phyloP scores from a whole-genome alignment of 30 jellyfish, hydroid and myxozoan species.

The Turritopsis rubra region DNA sequence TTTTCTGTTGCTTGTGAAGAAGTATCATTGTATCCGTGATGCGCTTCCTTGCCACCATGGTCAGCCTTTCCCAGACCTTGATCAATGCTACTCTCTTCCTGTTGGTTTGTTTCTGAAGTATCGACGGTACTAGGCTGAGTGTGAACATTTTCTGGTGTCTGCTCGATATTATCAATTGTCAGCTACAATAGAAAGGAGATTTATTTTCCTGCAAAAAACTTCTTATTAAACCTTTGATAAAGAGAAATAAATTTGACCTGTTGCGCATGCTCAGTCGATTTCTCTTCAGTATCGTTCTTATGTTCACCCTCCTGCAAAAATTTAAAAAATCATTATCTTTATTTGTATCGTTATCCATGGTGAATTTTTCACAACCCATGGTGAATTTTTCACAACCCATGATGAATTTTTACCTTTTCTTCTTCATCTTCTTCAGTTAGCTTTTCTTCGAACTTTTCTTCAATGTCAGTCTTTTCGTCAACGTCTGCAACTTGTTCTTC shows the following conservation, averaged over 20 bases:
- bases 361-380: too few relatives aligned
- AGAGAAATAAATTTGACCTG: background rate
- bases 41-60: slow-evolving; percentile 6
- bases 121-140: background rate
- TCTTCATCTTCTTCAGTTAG: background rate
- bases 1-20: slow-evolving; percentile 5
- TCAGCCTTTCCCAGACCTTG: slow-evolving; percentile 17
- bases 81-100: background rate
- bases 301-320: too few relatives aligned
- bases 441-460: slow-evolving; percentile 8
- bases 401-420: too few relatives aligned
- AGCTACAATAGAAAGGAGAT: background rate
- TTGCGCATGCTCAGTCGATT: background rate
- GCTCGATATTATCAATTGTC: slow-evolving; percentile 2
- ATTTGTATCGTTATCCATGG: too few relatives aligned
- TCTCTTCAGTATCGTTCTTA: too few relatives aligned
- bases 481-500: slow-evolving; percentile 22
- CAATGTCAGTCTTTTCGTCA: slow-evolving; percentile 13
- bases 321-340: too few relatives aligned
- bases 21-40: background rate
- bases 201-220: background rate
- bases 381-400: too few relatives aligned
- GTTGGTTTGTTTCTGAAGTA: background rate
- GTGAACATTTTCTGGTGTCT: background rate
- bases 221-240: background rate